Evolutionary conservation across 2,888 invertebrate species (phyloP), one percentile per base, ranked within the genome.

Genomic region (Parochlus steinenii): DNA sequence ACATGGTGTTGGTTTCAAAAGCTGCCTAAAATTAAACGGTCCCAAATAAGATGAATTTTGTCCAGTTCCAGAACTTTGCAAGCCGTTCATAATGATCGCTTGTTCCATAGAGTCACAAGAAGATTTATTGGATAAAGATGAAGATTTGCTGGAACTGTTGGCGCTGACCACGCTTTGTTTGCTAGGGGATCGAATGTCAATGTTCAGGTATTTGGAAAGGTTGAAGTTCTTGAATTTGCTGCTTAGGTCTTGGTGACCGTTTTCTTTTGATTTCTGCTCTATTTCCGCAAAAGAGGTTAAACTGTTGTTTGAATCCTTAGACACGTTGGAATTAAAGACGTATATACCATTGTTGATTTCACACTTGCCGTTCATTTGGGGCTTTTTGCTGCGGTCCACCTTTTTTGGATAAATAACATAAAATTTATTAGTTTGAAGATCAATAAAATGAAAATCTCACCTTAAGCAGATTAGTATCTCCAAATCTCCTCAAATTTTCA

Each of bases 11-110:
- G 74, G 74, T 41, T 72, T 56, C 3, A 77, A 51, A 10, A 75
- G 51, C 45, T 73, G 71, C 31, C 74, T 63, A 47, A 76, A 76
- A 46, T 76, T 68, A 50, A 73, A 76, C 1, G 74, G 74, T 0
- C 75, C 74, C 28, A 67, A 65, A 7, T 64, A 64, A 43, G 71
- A 71, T 42, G 69, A 68, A 11, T 62, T 61, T 18, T 67, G 64
- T 33, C 49, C 48, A 28, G 52, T 46, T 15, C 40, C 44, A 7
- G 45, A 40, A 19, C 38, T 37, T 8, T 39, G 43, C n/a, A 45
- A 48, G 3, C 42, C 41, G 18, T 36, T 47, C 25, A 35, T 33
- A 16, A 43, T 41, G n/a, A 45, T 44, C 8, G 43, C 41, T 15
- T 41, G 29, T 37, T 46, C 46, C 25, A 45, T 39, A 7, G 43